Base-by-base conservation (phyloP, 2,888 invertebrate genomes). In the Agrypnus murinus region DNA sequence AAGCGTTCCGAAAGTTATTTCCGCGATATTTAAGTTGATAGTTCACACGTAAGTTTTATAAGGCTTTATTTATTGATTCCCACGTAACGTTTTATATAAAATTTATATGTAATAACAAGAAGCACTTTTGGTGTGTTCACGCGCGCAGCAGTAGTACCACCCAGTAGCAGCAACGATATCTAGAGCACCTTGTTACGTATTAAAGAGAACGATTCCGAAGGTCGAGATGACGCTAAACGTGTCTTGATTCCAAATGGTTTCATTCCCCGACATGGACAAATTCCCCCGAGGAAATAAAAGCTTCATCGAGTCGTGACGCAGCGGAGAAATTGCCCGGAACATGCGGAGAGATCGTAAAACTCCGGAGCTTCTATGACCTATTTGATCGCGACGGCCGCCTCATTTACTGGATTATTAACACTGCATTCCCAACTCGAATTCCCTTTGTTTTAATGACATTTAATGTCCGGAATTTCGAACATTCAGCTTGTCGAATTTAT, bases 201-300 rank as follows among this genome's bases (percentile, higher is more conserved):
- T 71, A 66, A 71, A 66, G 45, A 63, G 55, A 71, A 65, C 68
- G 71, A 71, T 71, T 71, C n/a, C 38, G 68, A 68, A 67, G 64
- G 76, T 81, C 79, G 79, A 75, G 79, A 81, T 81, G 82, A 81
- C 80, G 81, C 80, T 81, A 80, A 81, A 83, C 83, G 83, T 83
- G 83, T 82, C 80, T 81, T 81, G 82, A 79, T 82, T 83, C 78
- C 76, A 77, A 81, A 82, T 78, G 81, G 82, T 82, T 82, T 82
- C 81, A 81, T 82, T 82, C 80, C n/a, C 79, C 75, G 70, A 48
- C 64, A 66, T 70, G 70, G 70, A 73, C 81, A 82, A 82, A 83
- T 82, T 83, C 85, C 84, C 83, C 73, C 62, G 82, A 79, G 84
- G 82, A 84, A 84, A 84, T 84, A 84, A 84, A 84, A 84, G 84